phyloP scores from a whole-genome alignment of 2,888 invertebrate genomes.

The Andricus curvator region DNA sequence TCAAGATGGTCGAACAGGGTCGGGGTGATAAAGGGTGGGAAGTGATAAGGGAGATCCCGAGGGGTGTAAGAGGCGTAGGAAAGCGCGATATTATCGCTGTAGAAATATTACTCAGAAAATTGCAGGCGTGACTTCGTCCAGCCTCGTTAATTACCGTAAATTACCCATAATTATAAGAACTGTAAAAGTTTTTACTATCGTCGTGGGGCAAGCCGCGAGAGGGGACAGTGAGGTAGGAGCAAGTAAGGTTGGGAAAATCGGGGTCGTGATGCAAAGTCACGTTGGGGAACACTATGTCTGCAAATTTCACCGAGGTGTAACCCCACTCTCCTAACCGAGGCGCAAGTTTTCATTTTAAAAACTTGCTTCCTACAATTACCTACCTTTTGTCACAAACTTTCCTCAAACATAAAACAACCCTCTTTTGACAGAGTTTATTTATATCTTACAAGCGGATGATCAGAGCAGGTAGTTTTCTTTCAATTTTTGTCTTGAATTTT shows the following conservation, averaged over 20 bases:
- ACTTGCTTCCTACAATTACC: not conserved
- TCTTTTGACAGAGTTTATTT: not conserved
- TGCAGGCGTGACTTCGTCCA: slow-evolving; percentile 77
- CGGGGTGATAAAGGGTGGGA: slow-evolving; percentile 14
- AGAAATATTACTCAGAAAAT: slow-evolving; percentile 78
- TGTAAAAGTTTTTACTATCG: slow-evolving; percentile 78
- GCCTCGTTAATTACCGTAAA: slow-evolving; percentile 78
- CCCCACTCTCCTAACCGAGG: slow-evolving; percentile 52
- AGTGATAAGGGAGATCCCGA: slow-evolving; percentile 50
- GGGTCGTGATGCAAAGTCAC: slow-evolving; percentile 75
- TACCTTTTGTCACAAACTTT: no score
- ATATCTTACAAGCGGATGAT: not conserved
- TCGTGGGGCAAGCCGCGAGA: slow-evolving; percentile 73
- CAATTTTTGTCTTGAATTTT: no score
- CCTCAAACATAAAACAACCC: not conserved
- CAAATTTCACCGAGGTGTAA: slow-evolving; percentile 71
- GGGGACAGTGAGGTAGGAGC: slow-evolving; percentile 43
- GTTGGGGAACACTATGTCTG: slow-evolving; percentile 73
- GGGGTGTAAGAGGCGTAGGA: slow-evolving; percentile 61
- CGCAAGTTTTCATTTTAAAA: slow-evolving; percentile 12
- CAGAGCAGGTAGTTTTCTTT: not conserved
- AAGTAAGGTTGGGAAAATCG: slow-evolving; percentile 43
- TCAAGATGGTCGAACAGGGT: slow-evolving; percentile 23
- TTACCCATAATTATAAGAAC: slow-evolving; percentile 78
- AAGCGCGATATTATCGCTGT: slow-evolving; percentile 75